A percentile compares a stretch with the other conserved stretches of the same genome.
These are phyloP conservation scores for Hydra vulgaris DNA, from an alignment of 30 jellyfish, hydroid and myxozoan genomes.

Conservation along the genomic window DNA sequence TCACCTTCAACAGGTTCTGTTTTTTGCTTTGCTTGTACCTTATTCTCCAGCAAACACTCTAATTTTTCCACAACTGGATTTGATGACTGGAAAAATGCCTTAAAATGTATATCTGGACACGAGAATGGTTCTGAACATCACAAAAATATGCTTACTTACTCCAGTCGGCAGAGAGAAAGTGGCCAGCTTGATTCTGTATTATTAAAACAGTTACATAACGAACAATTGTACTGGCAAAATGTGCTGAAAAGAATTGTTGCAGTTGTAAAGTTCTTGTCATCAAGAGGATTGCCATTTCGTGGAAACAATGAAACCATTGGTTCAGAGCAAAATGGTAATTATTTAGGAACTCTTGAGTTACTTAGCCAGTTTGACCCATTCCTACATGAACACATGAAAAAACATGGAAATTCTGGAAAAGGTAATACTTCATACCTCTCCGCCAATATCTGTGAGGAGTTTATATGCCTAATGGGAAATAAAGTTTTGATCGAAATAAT, in stretches of 20 bases:
- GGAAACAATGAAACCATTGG: slow-evolving; percentile 40
- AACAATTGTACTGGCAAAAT: slow-evolving; percentile 28
- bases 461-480: slow-evolving; percentile 18
- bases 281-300: slow-evolving; percentile 46
- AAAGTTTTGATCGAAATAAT: slow-evolving; percentile 8
- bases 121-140: slow-evolving; percentile 30
- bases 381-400: slow-evolving; percentile 33
- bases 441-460: slow-evolving; percentile 26
- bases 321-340: slow-evolving; percentile 32
- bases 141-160: slow-evolving; percentile 24
- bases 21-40: slow-evolving; percentile 33
- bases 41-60: slow-evolving; percentile 30
- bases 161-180: slow-evolving; percentile 18
- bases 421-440: slow-evolving; percentile 34
- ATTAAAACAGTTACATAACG: slow-evolving; percentile 22
- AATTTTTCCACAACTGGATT: slow-evolving; percentile 27
- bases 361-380: slow-evolving; percentile 36
- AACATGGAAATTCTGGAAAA: slow-evolving; percentile 24
- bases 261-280: slow-evolving; percentile 35
- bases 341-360: slow-evolving; percentile 34
- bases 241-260: slow-evolving; percentile 28
- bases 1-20: slow-evolving; percentile 45
- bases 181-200: slow-evolving; percentile 31
- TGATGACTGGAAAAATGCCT: slow-evolving; percentile 43
- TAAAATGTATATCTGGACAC: slow-evolving; percentile 13